Conservation (phyloP, 2,888 invertebrate genomes). For the Sipha maydis region DNA sequence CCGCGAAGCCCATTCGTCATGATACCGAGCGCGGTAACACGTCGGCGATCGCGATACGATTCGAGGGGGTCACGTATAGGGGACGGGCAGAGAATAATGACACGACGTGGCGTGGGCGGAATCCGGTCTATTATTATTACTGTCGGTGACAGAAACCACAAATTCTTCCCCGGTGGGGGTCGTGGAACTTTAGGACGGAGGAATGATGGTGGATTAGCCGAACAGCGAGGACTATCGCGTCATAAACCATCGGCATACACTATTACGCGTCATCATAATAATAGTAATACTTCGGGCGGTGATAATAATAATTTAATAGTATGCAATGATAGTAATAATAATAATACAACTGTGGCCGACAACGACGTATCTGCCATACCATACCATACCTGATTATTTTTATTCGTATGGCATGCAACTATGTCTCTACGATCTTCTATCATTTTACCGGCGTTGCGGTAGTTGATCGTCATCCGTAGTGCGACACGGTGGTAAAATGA, state of each 20-base stretch:
- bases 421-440: no score
- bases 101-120: no score
- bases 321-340: neutral
- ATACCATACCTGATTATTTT: no score
- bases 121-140: neutral
- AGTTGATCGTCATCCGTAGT: no score
- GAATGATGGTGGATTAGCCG: no score
- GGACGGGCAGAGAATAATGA: neutral
- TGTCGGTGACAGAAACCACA: neutral
- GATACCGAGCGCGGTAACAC: neutral
- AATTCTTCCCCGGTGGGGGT: no score
- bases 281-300: no score
- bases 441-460: no score
- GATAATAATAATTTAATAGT: no score
- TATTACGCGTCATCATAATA: neutral
- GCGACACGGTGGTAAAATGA: no score
- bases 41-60: neutral
- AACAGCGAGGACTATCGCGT: neutral
- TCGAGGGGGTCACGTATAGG: neutral
- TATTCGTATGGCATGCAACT: no score
- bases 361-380: neutral
- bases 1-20: neutral
- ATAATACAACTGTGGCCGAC: neutral
- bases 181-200: no score
- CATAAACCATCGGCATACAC: neutral